Base-by-base conservation (phyloP, 30 jellyfish, hydroid and myxozoan species). In the Pseudorhiza aurosa region DNA sequence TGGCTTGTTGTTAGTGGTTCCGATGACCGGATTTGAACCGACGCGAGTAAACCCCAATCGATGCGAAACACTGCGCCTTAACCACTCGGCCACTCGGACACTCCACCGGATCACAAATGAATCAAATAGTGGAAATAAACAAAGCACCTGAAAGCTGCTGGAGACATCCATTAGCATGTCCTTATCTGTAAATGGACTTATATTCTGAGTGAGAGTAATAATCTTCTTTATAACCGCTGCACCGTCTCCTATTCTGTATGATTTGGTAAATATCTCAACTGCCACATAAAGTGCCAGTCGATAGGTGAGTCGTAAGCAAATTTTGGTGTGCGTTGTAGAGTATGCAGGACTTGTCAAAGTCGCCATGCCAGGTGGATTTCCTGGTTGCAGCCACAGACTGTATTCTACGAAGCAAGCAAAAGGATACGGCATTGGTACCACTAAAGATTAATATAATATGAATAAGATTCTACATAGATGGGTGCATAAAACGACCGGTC, bases 131-230 rank as follows among this genome's bases (percentile, higher is more conserved):
- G n/a, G n/a, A n/a, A n/a, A 18, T 11, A 53, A 15, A 47, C 21
- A 47, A 43, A 50, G 49, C 32, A 80, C 91, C 91, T 80, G 91
- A 57, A 80, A 80, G 59, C 53, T 80, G 70, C 91, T 80, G 25
- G 65, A 30, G 19, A 72, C 60, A 45, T 80, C 59, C 19, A 80
- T 27, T 29, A 44, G 43, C 12, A 80, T 25, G 29, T 80, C 91
- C 24, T 64, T 65, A 26, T 32, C 71, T 39, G 68, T 37, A 3
- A 68, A 30, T 4, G 62, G 8, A 8, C 63, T 42, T 9, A 17
- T 32, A 39, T 53, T 42, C 37, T 39, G 80, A 9, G 84, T 46
- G 46, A 65, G 36, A 10, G 53, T 10, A 4, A 18, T 42, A 57
- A 80, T 43, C 0, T 65, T 70, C 12, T 68, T 55, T 28, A 64